These are phyloP conservation scores for Listronotus oregonensis DNA, from an alignment of 1,140 invertebrate species.

Conservation along the genomic window DNA sequence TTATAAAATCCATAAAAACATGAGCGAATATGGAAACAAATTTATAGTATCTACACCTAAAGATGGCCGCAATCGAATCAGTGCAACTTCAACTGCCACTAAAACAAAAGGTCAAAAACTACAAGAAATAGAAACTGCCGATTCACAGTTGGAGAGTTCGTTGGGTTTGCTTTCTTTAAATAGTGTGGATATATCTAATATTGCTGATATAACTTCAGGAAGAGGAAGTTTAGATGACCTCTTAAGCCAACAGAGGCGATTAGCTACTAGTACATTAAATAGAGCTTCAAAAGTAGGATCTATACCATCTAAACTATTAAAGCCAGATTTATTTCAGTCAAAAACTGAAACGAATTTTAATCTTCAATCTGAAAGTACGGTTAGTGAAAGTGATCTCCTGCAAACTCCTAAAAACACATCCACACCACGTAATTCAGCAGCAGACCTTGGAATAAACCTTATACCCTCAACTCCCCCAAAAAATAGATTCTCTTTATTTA, in stretches of 20 bases:
- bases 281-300: slow-evolving; percentile 34
- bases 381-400: slow-evolving; percentile 46
- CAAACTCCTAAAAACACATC: slow-evolving; percentile 38
- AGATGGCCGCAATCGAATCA: background rate
- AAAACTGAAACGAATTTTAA: slow-evolving; percentile 6
- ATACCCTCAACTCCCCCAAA: slow-evolving; percentile 14
- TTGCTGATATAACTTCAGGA: slow-evolving; percentile 2
- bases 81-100: slow-evolving; percentile 31
- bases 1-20: no score
- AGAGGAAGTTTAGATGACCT: slow-evolving; percentile 9
- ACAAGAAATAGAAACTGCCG: background rate
- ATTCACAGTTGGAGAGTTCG: slow-evolving; percentile 5
- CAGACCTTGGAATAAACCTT: background rate
- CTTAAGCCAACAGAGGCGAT: slow-evolving; percentile 32
- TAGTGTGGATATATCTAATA: slow-evolving; percentile 23
- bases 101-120: slow-evolving; percentile 16
- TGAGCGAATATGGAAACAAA: no score
- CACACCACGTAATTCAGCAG: slow-evolving; percentile 36
- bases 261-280: slow-evolving; percentile 35
- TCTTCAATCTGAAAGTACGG: slow-evolving; percentile 40
- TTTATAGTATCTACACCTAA: slow-evolving; percentile 17
- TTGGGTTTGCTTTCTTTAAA: slow-evolving; percentile 15
- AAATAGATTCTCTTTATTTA: slow-evolving; percentile 30
- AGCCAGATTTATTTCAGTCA: slow-evolving; percentile 17
- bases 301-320: slow-evolving; percentile 40